phyloP scores from a whole-genome alignment of 2,888 invertebrate genomes.

The Synergus gifuensis region DNA sequence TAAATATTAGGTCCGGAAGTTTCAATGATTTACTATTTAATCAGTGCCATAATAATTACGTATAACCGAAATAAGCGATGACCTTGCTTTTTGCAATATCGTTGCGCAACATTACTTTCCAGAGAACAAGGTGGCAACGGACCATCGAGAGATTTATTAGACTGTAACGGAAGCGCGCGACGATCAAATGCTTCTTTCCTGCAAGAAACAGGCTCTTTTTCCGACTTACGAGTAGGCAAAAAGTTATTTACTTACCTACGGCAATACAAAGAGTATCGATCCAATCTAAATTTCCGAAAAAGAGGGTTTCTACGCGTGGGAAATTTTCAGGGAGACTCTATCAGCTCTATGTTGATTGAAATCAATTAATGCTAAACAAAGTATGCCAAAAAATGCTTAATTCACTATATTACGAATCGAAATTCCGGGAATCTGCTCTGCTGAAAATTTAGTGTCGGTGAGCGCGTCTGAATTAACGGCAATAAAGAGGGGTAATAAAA shows the following conservation, averaged over 20 bases:
- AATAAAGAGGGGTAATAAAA: conserved; percentile 26
- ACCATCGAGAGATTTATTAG: conserved; percentile 23
- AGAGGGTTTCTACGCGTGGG: background rate
- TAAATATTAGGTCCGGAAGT: background rate
- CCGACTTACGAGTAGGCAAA: background rate
- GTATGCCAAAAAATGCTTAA: too few species aligned
- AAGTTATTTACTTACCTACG: too few species aligned
- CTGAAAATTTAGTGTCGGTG: background rate
- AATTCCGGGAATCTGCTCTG: background rate
- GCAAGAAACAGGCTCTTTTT: background rate
- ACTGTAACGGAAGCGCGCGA: conserved; percentile 21
- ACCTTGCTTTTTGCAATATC: conserved; percentile 29
- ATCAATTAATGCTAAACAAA: too few species aligned
- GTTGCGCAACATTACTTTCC: conserved; percentile 26
- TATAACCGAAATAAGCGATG: background rate
- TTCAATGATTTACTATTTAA: background rate
- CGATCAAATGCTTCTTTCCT: background rate
- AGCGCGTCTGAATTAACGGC: conserved; percentile 7
- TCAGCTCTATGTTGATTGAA: too few species aligned
- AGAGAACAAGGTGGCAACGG: conserved; percentile 20
- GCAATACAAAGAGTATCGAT: too few species aligned
- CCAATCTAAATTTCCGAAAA: background rate
- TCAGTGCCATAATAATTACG: background rate
- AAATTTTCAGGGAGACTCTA: too few species aligned
- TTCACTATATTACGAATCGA: background rate